Evolutionary conservation across 2,797 vertebrate genomes (phyloP), one percentile per base, ranked within the genome.

Genomic region (Poeciliopsis paucimaculata): DNA sequence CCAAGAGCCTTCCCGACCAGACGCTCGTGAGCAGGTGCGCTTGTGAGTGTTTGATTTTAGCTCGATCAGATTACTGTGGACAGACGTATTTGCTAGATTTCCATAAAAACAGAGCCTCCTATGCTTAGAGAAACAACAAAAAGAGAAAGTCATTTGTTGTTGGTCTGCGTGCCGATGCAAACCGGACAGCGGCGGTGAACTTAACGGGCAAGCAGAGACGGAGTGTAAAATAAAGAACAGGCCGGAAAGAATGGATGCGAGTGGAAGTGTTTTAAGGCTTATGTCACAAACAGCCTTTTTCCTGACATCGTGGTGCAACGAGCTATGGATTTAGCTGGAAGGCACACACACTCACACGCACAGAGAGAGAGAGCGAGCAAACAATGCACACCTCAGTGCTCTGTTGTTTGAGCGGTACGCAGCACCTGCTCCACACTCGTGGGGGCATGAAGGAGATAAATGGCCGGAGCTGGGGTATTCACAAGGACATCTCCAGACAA

Each of bases 221-320:
- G 78, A n/a, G 20, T 23, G 49, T 23, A 76, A 79, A 77, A 45
- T 75, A 81, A 75, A 16, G 36, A 84, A 89, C 75, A 74, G 71
- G 60, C 76, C 13, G 51, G 20, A 49, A 53, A 75, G 49, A 53
- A 15, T 76, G 62, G 76, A 73, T 77, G 66, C 39, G 43, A 71
- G 41, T 12, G 66, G 46, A 79, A 83, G n/a, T 72, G 72, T 68
- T 81, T 82, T 80, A 84, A 89, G 87, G 91, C 78, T 90, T 73
- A 82, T 89, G 82, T 86, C 82, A 85, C 80, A 91, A 85, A 88
- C 87, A 89, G 82, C 87, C 82, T 86, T 90, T 93, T 39, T 82
- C 85, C 80, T 79, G 80, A 75, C 84, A 74, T 88, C 89, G 76
- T 10, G 23, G 73, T 78, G 80, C 75, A 84, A 83, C 77, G 80